Base-by-base conservation (phyloP, 2,113 vertebrate species). In the Chloebia gouldiae region DNA sequence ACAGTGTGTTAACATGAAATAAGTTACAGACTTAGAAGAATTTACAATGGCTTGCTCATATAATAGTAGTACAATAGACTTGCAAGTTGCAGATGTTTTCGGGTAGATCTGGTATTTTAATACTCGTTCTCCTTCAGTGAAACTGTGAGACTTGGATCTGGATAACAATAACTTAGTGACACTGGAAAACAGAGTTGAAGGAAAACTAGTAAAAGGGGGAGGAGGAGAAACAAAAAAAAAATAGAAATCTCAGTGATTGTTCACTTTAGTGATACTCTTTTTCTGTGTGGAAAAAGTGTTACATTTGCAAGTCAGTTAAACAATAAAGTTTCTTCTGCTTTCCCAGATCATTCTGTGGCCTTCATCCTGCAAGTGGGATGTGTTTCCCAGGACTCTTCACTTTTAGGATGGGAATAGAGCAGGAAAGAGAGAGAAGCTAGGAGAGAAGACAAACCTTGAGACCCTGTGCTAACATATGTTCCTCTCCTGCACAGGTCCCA, bases 21-120 rank as follows among this genome's bases (percentile, higher is more conserved):
- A 88, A 96, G 96, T 93, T 97, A 97, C 93, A 95, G 95, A 87
- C 87, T 94, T 94, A 70, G 90, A 97, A 94, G 94, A 95, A 89
- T 83, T 92, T 92, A 92, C 66, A 45, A 95, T 68, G 89, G 95
- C 51, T 94, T 85, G 76, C 91, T 95, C 92, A 45, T 68, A 77
- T 92, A 91, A 47, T 49, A 89, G 71, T 81, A 81, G 64, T 64
- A 91, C 91, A 88, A 92, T 45, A 82, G 65, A 59, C 73, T 85
- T 92, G 91, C 53, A 70, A 92, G 92, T 72, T 77, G 86, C 93
- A 97, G 96, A 97, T 95, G 92, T 91, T 97, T 66, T 76, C 81
- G 75, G 68, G 93, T 75, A 86, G 86, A 64, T 86, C 93, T 96
- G 96, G 91, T 95, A 88, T 97, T 96, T 96, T 92, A 81, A 96